Conservation (phyloP, 37 sponge, comb jelly and placozoan species). For the Petrosia ficiformis region DNA sequence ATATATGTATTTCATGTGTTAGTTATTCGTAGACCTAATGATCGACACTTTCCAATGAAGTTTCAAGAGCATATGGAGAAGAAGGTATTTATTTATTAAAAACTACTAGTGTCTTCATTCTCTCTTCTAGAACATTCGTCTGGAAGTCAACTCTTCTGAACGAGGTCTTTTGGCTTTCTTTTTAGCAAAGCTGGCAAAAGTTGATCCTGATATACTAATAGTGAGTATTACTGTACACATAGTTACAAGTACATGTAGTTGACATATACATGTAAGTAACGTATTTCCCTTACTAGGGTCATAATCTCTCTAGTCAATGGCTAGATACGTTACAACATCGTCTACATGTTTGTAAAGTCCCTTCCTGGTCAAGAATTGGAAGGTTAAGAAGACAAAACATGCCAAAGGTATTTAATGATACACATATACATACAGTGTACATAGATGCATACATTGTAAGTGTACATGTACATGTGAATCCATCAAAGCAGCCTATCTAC, state of each 20-base stretch:
- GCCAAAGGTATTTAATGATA: conserved; percentile 59
- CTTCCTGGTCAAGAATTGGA: conserved; percentile 90
- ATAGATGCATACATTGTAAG: background rate
- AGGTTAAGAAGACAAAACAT: conserved; percentile 68
- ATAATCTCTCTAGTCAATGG: conserved; percentile 46
- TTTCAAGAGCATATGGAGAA: conserved; percentile 60
- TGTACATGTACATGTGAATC: background rate
- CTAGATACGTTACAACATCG: conserved; percentile 81
- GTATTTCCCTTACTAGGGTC: conserved; percentile 42
- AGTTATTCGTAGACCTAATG: conserved; percentile 60
- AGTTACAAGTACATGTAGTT: conserved; percentile 18
- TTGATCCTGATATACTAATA: conserved; percentile 93
- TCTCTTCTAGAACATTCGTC: conserved; percentile 36
- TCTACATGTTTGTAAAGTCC: conserved; percentile 70
- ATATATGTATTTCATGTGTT: background rate
- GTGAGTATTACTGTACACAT: conserved; percentile 20
- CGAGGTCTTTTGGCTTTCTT: conserved; percentile 83
- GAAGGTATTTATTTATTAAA: conserved; percentile 25
- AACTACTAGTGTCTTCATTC: background rate
- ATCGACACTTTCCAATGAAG: conserved; percentile 55
- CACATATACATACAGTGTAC: background rate
- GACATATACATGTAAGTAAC: background rate
- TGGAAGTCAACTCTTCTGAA: conserved; percentile 71
- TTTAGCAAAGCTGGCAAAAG: conserved; percentile 76
- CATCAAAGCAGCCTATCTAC: background rate